These are phyloP conservation scores for Tenebrosternarchus preto DNA, from an alignment of 2,113 vertebrate genomes.

Conservation along the genomic window DNA sequence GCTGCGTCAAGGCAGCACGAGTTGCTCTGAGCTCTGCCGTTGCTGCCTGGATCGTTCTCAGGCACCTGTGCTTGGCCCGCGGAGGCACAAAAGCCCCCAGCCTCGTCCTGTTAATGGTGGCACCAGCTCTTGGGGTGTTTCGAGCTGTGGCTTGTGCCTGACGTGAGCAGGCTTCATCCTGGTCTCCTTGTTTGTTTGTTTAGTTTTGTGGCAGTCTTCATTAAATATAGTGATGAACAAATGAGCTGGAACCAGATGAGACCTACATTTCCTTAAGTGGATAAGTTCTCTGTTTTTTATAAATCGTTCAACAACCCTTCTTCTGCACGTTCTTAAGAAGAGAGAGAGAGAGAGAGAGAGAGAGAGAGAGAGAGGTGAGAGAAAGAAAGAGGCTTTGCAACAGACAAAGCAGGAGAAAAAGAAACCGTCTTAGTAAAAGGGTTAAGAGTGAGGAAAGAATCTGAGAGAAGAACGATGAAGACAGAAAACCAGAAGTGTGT, in stretches of 20 bases:
- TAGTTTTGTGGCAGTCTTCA: conserved; percentile 24
- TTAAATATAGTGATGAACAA: conserved; percentile 41
- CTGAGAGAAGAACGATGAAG: no score
- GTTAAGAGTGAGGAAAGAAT: no score
- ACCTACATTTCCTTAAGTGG: conserved; percentile 2
- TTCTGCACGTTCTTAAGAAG: neutral
- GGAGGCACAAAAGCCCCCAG: conserved; percentile 50
- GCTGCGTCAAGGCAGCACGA: conserved; percentile 4
- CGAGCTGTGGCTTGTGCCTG: neutral
- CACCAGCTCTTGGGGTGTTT: conserved; percentile 57
- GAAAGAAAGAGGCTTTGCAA: conserved; percentile 8
- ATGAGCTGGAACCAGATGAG: conserved; percentile 27
- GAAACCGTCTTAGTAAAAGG: no score
- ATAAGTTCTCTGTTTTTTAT: neutral
- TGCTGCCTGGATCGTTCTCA: conserved; percentile 10
- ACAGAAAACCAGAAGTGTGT: no score
- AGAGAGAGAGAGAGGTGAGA: conserved; percentile 20
- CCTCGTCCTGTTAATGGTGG: conserved; percentile 59
- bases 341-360: neutral
- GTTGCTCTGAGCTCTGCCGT: conserved; percentile 11
- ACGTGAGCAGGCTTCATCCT: neutral
- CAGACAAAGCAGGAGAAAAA: no score
- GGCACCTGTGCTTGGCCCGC: conserved; percentile 21
- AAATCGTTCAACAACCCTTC: neutral
- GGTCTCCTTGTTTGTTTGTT: neutral